Base-by-base conservation (phyloP, 2,888 invertebrate species). In the Thysanoteuthis rhombus region DNA sequence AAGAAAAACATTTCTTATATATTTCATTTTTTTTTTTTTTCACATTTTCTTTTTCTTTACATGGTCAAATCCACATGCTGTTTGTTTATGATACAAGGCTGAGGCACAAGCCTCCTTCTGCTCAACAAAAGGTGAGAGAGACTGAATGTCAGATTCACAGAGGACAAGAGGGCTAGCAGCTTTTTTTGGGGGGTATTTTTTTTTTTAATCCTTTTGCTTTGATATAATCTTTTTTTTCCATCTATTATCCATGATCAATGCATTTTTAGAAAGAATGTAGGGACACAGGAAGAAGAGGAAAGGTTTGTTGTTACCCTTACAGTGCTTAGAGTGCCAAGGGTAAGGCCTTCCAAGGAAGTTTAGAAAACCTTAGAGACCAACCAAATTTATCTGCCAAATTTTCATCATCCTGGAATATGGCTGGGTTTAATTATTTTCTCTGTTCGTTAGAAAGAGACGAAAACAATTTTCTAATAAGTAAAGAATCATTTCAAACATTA, bases 211-310 rank as follows among this genome's bases (percentile, higher is more conserved):
- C 32, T 42, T 52, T 52, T 52, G 22, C 52, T 52, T 25, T 52
- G 52, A 52, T 52, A 52, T 52, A 52, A 52, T 52, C 52, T 40
- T 38, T 91, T 45, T 42, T 91, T 45, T 42, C 42, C 19, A 22
- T n/a, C 42, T 91, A 40, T 40, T 32, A 40, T 91, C 38, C 91
- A 40, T 45, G 91, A 91, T 91, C 42, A 91, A 91, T 91, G 91
- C 91, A 91, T 91, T 91, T 32, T 45, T 75, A n/a, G 16, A 45
- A 91, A 91, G 91, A 91, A 91, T 40, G 91, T 91, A 42, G 91
- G 91, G 45, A 91, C 91, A 91, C 90, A 90, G 40, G 32, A 91
- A 91, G 91, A 42, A 91, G 91, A 42, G 91, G 91, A 91, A 42
- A 42, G n/a, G 42, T 91, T 45, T 40, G 42, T 91, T 45, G 42